phyloP scores from a whole-genome alignment of 1,140 invertebrate genomes.

The Latrodectus geometricus region DNA sequence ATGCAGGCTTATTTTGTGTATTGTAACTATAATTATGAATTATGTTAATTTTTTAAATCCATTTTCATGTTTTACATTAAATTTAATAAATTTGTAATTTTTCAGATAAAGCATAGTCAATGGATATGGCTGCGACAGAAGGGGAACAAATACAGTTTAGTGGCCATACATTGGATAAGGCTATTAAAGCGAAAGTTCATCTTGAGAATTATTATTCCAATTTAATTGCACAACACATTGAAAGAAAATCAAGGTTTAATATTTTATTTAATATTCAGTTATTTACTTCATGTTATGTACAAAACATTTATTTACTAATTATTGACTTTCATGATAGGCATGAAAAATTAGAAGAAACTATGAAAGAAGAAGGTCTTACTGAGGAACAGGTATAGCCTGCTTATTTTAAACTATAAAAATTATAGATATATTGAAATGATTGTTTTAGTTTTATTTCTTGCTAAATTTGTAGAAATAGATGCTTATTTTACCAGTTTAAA shows the following conservation, averaged over 20 bases:
- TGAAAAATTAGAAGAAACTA: slow-evolving; percentile 91
- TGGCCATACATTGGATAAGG: slow-evolving; percentile 97
- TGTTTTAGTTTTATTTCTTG: no score
- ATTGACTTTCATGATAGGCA: slow-evolving; percentile 74
- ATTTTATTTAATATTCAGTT: not conserved
- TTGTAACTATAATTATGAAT: no score
- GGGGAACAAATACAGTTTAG: slow-evolving; percentile 76
- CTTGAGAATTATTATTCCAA: slow-evolving; percentile 99
- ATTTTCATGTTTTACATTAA: not conserved
- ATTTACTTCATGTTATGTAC: not conserved
- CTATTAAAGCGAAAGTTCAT: slow-evolving; percentile 98
- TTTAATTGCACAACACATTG: slow-evolving; percentile 95
- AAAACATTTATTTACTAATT: not conserved
- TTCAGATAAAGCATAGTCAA: slow-evolving; percentile 8
- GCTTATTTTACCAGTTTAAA: no score
- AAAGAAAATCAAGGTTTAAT: slow-evolving; percentile 90
- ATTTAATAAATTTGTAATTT: not conserved
- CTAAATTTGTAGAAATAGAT: no score
- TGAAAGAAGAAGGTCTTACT: slow-evolving; percentile 86
- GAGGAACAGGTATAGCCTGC: slow-evolving; percentile 71
- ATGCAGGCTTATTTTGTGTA: no score
- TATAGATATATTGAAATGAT: not conserved
- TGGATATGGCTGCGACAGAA: slow-evolving; percentile 60
- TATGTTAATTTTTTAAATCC: no score
- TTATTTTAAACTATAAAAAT: not conserved